These are phyloP conservation scores for Frankliniella intonsa DNA, from an alignment of 2,888 invertebrate species.

Conservation along the genomic window DNA sequence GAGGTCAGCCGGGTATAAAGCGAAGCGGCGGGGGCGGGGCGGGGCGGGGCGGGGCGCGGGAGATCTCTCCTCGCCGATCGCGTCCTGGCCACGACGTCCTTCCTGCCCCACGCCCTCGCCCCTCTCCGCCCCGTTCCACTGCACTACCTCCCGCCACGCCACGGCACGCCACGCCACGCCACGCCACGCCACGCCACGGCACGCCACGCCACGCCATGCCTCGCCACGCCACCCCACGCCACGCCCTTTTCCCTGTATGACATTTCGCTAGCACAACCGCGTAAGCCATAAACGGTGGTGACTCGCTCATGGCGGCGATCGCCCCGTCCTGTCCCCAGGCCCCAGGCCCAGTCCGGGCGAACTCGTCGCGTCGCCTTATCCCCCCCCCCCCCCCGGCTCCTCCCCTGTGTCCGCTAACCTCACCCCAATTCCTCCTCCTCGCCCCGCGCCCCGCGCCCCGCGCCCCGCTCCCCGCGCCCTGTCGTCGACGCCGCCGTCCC, in stretches of 20 bases:
- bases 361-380: background rate
- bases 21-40: too few species aligned
- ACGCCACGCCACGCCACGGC: background rate
- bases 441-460: background rate
- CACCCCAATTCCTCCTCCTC: background rate
- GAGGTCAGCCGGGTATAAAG: too few species aligned
- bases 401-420: background rate
- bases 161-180: background rate
- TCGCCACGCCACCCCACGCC: background rate
- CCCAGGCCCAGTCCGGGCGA: too few species aligned
- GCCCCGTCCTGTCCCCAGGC: too few species aligned
- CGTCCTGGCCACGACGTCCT: too few species aligned
- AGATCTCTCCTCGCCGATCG: too few species aligned
- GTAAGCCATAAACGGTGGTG: conserved; percentile 10
- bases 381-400: background rate
- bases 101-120: too few species aligned
- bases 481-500: background rate
- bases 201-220: too few species aligned
- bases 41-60: too few species aligned
- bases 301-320: too few species aligned
- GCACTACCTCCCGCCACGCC: too few species aligned
- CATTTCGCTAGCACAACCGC: background rate
- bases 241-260: conserved; percentile 3
- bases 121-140: too few species aligned
- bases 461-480: background rate